These are phyloP conservation scores for Tympanoctomys barrerae DNA, from an alignment of 2,797 vertebrate species.

Conservation along the genomic window DNA sequence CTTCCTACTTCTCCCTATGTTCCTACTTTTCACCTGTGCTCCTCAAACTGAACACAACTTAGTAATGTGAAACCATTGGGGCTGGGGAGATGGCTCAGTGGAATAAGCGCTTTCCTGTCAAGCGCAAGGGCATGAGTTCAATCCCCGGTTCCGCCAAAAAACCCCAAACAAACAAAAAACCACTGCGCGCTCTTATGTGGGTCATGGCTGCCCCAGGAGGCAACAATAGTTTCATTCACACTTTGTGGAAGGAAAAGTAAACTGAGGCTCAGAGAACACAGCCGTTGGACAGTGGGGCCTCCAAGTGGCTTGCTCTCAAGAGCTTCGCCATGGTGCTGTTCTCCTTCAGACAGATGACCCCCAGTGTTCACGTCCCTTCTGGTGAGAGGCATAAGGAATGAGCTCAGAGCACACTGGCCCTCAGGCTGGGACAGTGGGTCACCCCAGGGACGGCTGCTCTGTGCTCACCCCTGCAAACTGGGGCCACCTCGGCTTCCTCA, in stretches of 20 bases:
- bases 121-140: too few relatives aligned
- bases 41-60: neutral
- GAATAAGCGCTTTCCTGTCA: too few relatives aligned
- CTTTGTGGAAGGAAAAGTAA: neutral
- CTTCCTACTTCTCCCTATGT: neutral
- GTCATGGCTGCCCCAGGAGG: neutral
- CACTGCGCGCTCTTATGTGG: neutral
- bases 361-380: neutral
- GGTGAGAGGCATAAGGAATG: neutral
- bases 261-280: neutral
- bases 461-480: neutral
- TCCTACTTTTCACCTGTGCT: neutral
- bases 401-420: neutral
- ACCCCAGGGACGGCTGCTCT: neutral
- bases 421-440: neutral
- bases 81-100: too few relatives aligned
- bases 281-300: neutral
- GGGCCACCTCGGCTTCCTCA: neutral
- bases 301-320: neutral
- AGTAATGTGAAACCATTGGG: too few relatives aligned
- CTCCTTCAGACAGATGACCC: neutral
- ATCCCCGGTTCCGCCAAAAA: too few relatives aligned
- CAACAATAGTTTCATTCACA: neutral
- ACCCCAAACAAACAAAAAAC: too few relatives aligned
- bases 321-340: neutral